These are phyloP conservation scores for Amazona guildingii DNA, from an alignment of 2,113 vertebrate genomes.

Conservation along the genomic window DNA sequence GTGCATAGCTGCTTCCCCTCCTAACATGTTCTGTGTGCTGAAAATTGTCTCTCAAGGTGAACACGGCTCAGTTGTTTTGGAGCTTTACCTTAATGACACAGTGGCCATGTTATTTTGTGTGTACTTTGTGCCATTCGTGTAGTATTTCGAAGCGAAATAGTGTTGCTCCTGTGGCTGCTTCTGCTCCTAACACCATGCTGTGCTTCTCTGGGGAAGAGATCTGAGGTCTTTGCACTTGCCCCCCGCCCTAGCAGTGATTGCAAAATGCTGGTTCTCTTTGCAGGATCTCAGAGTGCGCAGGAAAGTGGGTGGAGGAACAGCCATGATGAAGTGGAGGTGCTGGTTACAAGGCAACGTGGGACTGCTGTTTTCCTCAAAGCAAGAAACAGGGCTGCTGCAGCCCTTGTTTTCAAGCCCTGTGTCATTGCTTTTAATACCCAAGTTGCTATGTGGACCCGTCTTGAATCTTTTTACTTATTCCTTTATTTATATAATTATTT, in stretches of 20 bases:
- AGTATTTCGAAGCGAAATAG: background rate
- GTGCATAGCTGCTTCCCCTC: background rate
- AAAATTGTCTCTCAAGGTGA: background rate
- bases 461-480: background rate
- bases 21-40: accelerated
- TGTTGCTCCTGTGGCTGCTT: background rate
- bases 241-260: background rate
- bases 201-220: background rate
- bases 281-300: background rate
- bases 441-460: background rate
- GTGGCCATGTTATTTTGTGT: background rate
- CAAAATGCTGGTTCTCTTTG: accelerated
- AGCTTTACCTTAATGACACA: background rate
- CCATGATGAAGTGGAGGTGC: background rate
- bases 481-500: background rate
- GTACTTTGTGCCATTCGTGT: background rate
- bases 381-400: background rate
- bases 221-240: background rate
- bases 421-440: background rate
- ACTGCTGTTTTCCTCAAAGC: background rate
- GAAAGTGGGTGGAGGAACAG: background rate
- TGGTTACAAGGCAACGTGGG: accelerated
- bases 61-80: background rate
- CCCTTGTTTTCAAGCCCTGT: background rate
- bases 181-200: background rate